Percentiles rank a stretch among this genome's conserved stretches.
These are phyloP conservation scores for Chaitophorus viminalis DNA, from an alignment of 2,888 invertebrate species.

Conservation along the genomic window DNA sequence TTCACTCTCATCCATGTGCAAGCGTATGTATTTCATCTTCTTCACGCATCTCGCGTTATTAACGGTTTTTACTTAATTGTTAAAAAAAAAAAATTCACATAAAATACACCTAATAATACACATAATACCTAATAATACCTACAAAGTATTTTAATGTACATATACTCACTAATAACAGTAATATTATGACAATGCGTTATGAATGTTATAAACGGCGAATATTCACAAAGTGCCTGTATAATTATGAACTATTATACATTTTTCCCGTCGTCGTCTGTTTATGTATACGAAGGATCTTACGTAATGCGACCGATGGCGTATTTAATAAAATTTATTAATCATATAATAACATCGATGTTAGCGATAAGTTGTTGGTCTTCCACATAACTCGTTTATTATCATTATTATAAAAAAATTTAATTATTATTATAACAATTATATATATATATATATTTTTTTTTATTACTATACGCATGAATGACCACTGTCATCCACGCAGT, in stretches of 20 bases:
- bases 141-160: no score
- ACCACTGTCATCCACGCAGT: neutral
- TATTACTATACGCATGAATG: neutral
- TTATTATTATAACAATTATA: neutral
- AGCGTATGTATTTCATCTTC: neutral
- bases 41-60: neutral
- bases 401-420: no score
- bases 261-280: neutral
- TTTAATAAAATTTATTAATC: neutral
- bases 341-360: neutral
- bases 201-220: neutral
- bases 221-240: neutral
- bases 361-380: neutral
- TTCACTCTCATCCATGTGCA: constrained; percentile 22
- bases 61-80: neutral
- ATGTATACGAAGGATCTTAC: neutral
- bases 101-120: no score
- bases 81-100: neutral
- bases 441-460: neutral
- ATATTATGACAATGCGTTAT: neutral
- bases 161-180: neutral
- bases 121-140: no score
- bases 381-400: neutral
- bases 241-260: neutral
- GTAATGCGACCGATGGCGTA: neutral